Base-by-base conservation (phyloP, 1,140 invertebrate genomes). In the Zaprionus ghesquierei region DNA sequence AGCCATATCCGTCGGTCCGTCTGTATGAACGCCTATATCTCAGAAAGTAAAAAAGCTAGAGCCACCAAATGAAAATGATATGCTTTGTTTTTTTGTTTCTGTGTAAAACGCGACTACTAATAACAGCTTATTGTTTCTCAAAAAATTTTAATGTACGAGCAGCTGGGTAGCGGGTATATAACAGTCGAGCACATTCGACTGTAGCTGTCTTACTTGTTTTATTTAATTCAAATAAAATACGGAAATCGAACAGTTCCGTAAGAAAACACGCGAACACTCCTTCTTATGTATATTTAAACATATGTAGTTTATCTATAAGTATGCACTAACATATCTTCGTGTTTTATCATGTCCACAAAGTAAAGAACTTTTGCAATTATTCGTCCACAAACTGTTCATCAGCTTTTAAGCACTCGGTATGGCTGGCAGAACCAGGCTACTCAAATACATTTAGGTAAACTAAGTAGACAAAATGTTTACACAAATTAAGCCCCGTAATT, bases 361-460 rank as follows among this genome's bases (percentile, higher is more conserved):
- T 41, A n/a, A 41, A 41, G 35, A 41, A 41, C 35, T 41, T 41
- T 41, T 6, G 5, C n/a, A 41, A 41, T 41, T 41, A 41, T 41
- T 41, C 35, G 35, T 41, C 35, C 35, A 41, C n/a, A 41, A 41
- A 41, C 35, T 41, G 35, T 41, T 41, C n/a, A 15, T 41, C 35
- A 41, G n/a, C 13, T 15, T n/a, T 41, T 12, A 35, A 35, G 33
- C 12, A 35, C 33, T 35, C 25, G 53, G 35, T 44, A 29, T 18
- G 10, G 27, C n/a, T n/a, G 44, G 55, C 51, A 23, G 13, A 70
- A 53, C 25, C 31, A 55, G 55, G 12, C n/a, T 46, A 56, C 59
- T 66, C 72, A 82, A 79, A 82, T 73, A 72, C 64, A 82, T 69
- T 79, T 60, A 72, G 46, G 54, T 64, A 59, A 71, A 75, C 61